Percentiles rank a stretch among this genome's conserved stretches.
These are phyloP conservation scores for Byasa hedistus DNA, from an alignment of 2,888 invertebrate genomes.

Conservation along the genomic window DNA sequence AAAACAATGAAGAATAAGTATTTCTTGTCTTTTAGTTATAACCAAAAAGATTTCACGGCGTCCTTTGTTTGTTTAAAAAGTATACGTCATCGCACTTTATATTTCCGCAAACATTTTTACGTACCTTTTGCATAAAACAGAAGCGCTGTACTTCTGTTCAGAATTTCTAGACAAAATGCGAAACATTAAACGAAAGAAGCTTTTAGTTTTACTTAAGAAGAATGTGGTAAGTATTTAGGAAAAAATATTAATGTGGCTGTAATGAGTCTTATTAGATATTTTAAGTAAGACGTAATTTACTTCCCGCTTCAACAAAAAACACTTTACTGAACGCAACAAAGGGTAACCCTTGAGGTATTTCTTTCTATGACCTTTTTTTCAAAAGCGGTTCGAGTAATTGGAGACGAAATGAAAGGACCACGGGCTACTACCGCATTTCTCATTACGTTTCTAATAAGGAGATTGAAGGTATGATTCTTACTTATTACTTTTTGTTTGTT, in stretches of 20 bases:
- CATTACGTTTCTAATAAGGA: conserved; percentile 1
- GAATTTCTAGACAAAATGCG: not conserved
- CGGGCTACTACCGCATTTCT: not conserved
- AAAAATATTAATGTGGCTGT: not conserved
- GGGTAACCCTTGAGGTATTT: not conserved
- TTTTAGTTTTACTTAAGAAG: too few species aligned
- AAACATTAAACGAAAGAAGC: not conserved
- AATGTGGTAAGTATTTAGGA: not conserved
- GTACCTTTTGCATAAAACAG: conserved; percentile 2
- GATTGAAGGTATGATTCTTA: not conserved
- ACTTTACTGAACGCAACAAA: not conserved
- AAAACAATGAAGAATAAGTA: too few species aligned
- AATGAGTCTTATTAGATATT: not conserved
- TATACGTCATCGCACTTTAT: not conserved
- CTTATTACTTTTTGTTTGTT: not conserved
- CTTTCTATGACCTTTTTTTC: not conserved
- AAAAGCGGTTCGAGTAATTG: not conserved
- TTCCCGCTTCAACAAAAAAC: not conserved
- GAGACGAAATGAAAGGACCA: not conserved
- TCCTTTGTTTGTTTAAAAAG: not conserved
- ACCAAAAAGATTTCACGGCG: too few species aligned
- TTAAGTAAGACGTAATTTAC: not conserved
- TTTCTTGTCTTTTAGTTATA: too few species aligned
- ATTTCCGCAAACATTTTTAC: not conserved
- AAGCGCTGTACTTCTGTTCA: not conserved